A percentile compares a stretch with the other conserved stretches of the same genome.
Evolutionary conservation across 2,888 invertebrate genomes (phyloP).

Genomic region (Acronicta aceris): DNA sequence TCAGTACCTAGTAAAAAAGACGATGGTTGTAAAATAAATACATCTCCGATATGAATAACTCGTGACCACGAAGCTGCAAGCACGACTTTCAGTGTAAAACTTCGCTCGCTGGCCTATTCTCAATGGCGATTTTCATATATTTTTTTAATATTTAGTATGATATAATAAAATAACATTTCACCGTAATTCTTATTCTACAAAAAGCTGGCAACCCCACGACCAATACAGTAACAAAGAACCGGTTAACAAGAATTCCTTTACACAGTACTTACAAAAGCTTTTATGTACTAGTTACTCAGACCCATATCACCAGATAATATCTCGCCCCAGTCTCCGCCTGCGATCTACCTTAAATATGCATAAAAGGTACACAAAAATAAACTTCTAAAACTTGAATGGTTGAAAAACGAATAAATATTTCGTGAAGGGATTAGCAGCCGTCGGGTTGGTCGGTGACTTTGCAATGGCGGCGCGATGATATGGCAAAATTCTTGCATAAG

Average conservation of each 20-base stretch:
- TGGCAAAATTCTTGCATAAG: slow-evolving; percentile 62
- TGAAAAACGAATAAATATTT: slow-evolving; percentile 71
- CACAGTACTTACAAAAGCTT: slow-evolving; percentile 23
- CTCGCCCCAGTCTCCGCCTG: slow-evolving; percentile 47
- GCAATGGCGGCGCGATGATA: slow-evolving; percentile 77
- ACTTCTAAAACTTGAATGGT: slow-evolving; percentile 68
- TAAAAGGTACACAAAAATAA: slow-evolving; percentile 78
- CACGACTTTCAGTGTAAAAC: too few relatives aligned
- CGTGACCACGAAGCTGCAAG: too few relatives aligned
- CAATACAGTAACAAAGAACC: slow-evolving; percentile 24
- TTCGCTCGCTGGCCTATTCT: slow-evolving; percentile 1
- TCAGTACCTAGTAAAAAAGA: too few relatives aligned
- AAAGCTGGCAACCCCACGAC: slow-evolving; percentile 14
- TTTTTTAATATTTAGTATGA: too few relatives aligned
- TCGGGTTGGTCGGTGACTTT: slow-evolving; percentile 73
- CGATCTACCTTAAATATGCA: slow-evolving; percentile 67
- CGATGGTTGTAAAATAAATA: too few relatives aligned
- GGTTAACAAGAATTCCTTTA: slow-evolving; percentile 28
- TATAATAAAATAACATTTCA: too few relatives aligned
- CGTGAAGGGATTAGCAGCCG: slow-evolving; percentile 77
- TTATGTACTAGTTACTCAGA: slow-evolving; percentile 19
- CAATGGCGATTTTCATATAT: too few relatives aligned
- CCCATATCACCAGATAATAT: slow-evolving; percentile 51
- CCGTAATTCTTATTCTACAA: slow-evolving; percentile 7
- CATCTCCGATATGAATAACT: too few relatives aligned